These are phyloP conservation scores for Cuculus canorus DNA, from an alignment of 2,797 vertebrate genomes.

Conservation along the genomic window DNA sequence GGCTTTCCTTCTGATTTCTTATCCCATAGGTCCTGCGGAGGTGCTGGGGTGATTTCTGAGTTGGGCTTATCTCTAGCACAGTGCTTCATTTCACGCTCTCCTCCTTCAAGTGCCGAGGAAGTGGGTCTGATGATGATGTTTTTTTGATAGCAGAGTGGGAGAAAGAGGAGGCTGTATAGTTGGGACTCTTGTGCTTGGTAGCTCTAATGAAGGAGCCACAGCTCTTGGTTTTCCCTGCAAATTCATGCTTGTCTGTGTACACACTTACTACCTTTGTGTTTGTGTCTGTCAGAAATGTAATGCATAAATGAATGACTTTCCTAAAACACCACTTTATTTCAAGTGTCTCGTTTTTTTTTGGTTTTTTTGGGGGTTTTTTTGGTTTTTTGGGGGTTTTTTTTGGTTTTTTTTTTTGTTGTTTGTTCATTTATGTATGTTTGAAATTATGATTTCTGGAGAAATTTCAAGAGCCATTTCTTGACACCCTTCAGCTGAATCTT, in stretches of 20 bases:
- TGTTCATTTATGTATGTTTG: background rate
- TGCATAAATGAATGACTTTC: background rate
- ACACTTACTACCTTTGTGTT: background rate
- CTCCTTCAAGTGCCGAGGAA: background rate
- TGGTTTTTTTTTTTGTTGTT: background rate
- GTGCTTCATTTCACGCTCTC: background rate
- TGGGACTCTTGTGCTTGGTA: background rate
- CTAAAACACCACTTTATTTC: background rate
- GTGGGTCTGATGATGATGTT: background rate
- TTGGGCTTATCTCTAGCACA: background rate
- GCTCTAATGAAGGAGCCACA: background rate
- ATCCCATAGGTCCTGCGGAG: background rate
- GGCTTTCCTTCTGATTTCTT: background rate
- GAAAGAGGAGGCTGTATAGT: background rate
- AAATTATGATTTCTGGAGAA: background rate
- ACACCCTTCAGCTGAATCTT: background rate
- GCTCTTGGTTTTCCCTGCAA: background rate
- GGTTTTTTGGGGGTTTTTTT: no score
- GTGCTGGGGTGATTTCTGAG: background rate
- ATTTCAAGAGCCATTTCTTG: background rate
- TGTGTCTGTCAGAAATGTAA: background rate
- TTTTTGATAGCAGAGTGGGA: background rate
- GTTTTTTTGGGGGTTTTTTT: no score
- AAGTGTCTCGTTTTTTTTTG: background rate
- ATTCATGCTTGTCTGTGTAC: background rate